Percentiles rank a stretch among this genome's conserved stretches.
Conservation (phyloP, 2,888 invertebrate species). For the Dolomedes plantarius region DNA sequence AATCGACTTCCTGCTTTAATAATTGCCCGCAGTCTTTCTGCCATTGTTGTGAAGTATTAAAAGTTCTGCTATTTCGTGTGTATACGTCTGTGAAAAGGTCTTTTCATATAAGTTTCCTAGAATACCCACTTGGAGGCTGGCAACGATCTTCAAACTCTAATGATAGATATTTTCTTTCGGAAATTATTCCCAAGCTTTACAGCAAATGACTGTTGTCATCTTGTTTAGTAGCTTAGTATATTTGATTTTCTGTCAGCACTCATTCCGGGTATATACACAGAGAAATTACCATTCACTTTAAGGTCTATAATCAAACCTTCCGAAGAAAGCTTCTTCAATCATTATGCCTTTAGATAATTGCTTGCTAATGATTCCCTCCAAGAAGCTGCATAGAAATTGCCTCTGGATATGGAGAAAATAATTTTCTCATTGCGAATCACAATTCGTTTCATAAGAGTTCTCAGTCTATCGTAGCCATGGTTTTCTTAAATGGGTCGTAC, state of each 20-base stretch:
- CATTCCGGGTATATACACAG: slow-evolving; percentile 4
- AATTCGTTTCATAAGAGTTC: slow-evolving; percentile 19
- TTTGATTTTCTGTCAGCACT: slow-evolving; percentile 14
- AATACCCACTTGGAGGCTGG: too few species aligned
- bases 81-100: too few species aligned
- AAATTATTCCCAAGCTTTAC: not conserved
- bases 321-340: slow-evolving; percentile 34
- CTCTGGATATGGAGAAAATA: slow-evolving; percentile 26
- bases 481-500: too few species aligned
- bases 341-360: slow-evolving; percentile 55
- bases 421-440: slow-evolving; percentile 26
- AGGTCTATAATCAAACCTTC: slow-evolving; percentile 33
- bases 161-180: not conserved
- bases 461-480: too few species aligned
- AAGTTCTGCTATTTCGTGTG: too few species aligned
- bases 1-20: too few species aligned
- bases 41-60: too few species aligned
- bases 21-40: too few species aligned
- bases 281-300: slow-evolving; percentile 26
- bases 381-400: not conserved
- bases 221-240: not conserved
- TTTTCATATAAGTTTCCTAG: too few species aligned
- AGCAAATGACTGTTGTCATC: not conserved
- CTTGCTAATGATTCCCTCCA: slow-evolving; percentile 51
- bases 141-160: not conserved